phyloP scores from a whole-genome alignment of 2,113 vertebrate species.

The Lasiurus borealis region DNA sequence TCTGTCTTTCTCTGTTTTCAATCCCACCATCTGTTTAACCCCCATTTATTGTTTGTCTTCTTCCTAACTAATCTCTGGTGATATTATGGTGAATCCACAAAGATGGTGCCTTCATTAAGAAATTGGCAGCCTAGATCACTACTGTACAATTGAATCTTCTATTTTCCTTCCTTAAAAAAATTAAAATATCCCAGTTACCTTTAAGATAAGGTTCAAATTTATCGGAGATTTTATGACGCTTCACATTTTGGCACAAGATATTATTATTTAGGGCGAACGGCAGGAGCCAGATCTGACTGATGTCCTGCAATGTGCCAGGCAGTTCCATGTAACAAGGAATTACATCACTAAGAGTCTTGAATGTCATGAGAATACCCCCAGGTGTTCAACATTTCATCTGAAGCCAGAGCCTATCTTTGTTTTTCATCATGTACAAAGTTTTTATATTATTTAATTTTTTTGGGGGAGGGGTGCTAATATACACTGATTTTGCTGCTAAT shows the following conservation, averaged over 20 bases:
- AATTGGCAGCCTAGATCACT: background rate
- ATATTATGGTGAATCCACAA: background rate
- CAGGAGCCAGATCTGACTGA: background rate
- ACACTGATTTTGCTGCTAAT: background rate
- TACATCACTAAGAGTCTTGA: background rate
- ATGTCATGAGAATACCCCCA: background rate
- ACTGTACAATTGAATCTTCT: background rate
- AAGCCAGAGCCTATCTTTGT: background rate
- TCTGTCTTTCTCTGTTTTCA: background rate
- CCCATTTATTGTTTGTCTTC: background rate
- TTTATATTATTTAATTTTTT: constrained; percentile 22
- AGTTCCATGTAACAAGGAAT: background rate
- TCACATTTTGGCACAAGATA: background rate
- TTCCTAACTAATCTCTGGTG: background rate
- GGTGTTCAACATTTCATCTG: background rate
- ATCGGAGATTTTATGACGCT: background rate
- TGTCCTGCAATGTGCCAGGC: background rate
- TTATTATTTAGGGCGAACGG: background rate
- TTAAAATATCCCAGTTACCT: background rate
- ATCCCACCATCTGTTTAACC: background rate
- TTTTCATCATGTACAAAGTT: background rate
- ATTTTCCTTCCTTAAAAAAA: background rate
- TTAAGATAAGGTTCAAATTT: background rate
- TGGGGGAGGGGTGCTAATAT: background rate
- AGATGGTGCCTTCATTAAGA: background rate